Percentiles rank a stretch among this genome's conserved stretches.
phyloP scores from a whole-genome alignment of 2,888 invertebrate species.

The Chorisops tibialis region DNA sequence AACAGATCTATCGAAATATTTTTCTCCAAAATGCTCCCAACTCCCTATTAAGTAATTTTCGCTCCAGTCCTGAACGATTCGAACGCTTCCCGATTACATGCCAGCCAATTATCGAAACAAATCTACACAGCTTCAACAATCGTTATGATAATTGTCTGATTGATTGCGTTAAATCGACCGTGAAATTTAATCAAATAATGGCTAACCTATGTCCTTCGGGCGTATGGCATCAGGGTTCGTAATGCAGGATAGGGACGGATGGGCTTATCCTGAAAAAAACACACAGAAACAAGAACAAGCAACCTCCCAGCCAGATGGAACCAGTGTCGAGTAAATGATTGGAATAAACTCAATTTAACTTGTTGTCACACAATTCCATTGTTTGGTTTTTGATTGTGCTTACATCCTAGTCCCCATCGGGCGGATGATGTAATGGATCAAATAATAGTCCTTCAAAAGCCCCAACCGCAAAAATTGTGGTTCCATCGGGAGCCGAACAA shows the following conservation, averaged over 20 bases:
- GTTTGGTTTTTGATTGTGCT: conserved; percentile 25
- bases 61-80: too few species aligned
- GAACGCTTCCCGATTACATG: too few species aligned
- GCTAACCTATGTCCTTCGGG: background rate
- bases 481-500: too few species aligned
- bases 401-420: conserved; percentile 8
- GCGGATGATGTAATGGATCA: background rate
- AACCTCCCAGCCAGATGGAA: background rate
- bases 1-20: too few species aligned
- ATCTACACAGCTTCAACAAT: conserved; percentile 6
- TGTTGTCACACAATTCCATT: conserved; percentile 27
- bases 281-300: too few species aligned
- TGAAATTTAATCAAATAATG: conserved; percentile 30
- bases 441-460: conserved; percentile 26
- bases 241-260: background rate
- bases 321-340: background rate
- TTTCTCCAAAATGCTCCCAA: too few species aligned
- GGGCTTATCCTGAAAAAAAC: background rate
- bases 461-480: conserved; percentile 27
- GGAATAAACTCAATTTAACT: conserved; percentile 16
- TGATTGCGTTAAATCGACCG: conserved; percentile 27
- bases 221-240: background rate
- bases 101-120: background rate
- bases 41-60: too few species aligned
- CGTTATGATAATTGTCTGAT: conserved; percentile 25